phyloP scores from a whole-genome alignment of 2,113 vertebrate species.

The Cyprinodon brontotheroides region DNA sequence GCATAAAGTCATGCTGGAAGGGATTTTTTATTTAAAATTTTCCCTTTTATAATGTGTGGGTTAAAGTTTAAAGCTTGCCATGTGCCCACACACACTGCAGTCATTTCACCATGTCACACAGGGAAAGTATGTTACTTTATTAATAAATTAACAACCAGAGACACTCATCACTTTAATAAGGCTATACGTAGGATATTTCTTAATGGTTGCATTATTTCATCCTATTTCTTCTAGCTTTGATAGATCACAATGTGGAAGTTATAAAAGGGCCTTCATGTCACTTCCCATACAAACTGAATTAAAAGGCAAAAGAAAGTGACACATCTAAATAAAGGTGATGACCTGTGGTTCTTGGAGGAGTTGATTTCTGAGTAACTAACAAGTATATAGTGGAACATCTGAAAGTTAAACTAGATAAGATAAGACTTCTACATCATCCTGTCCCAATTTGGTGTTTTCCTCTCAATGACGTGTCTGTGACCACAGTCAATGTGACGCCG shows the following conservation, averaged over 20 bases:
- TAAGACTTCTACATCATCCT: not conserved
- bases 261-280: not conserved
- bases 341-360: not conserved
- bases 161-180: not conserved
- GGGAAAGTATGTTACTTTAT: not conserved
- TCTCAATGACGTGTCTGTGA: constrained; percentile 37
- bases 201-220: not conserved
- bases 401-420: constrained; percentile 12
- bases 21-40: constrained; percentile 18
- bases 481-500: constrained; percentile 1
- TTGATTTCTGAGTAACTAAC: constrained; percentile 7
- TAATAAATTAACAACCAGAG: not conserved
- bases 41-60: constrained; percentile 16
- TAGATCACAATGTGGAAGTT: not conserved
- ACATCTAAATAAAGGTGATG: not conserved
- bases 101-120: constrained; percentile 2
- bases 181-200: not conserved
- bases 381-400: constrained; percentile 17
- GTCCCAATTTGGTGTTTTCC: constrained; percentile 54
- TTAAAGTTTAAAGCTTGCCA: constrained; percentile 12
- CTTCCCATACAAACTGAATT: not conserved
- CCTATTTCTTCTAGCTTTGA: not conserved
- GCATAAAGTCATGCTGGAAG: not conserved
- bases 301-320: not conserved
- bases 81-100: constrained; percentile 12